Evolutionary conservation across 2,888 invertebrate species (phyloP), one percentile per base, ranked within the genome.

Genomic region (Xestia sexstrigata): DNA sequence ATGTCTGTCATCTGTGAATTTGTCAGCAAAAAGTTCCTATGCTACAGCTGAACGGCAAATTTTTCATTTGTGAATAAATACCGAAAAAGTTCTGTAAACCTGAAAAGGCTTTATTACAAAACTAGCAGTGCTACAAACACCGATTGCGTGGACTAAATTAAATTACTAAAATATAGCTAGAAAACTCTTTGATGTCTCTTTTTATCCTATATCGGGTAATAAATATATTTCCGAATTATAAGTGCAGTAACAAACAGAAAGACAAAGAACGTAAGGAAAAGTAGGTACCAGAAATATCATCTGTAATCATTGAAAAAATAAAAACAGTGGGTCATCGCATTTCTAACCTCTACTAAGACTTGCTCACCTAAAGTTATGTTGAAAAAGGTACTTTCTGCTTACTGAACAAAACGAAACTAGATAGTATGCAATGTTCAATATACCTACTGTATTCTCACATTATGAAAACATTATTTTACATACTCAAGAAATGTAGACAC

Each of bases 21-120:
- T 58, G 23, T 66, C 7, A 58, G 26, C 42, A 72, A 72, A 78
- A 72, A 47, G 55, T 55, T 55, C 1, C 9, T 23, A 7, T 23
- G 7, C 4, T 42, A 58, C 35, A 39, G 13, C 47, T 8, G 30
- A 47, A 35, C 47, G 15, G 8, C 1, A n/a, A 26, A 47, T 30
- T 47, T 47, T 60, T 49, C 0, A n/a, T 60, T n/a, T 68, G 1
- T 45, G 9, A 74, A 76, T 47, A 55, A 76, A 76, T 58, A 35
- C 30, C 8, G 35, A 17, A 11, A 52, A 52, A 30, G 23, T 30
- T 42, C 17, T 55, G 30, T 30, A n/a, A 23, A 35, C 39, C 15
- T 63, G 15, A 30, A 74, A 62, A 55, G 30, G 15, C 3, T 45
- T 45, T 75, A 42, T 23, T n/a, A 35, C 35, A 76, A 65, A 76